phyloP scores from a whole-genome alignment of 2,888 invertebrate species.

The Cremastinae sp. region DNA sequence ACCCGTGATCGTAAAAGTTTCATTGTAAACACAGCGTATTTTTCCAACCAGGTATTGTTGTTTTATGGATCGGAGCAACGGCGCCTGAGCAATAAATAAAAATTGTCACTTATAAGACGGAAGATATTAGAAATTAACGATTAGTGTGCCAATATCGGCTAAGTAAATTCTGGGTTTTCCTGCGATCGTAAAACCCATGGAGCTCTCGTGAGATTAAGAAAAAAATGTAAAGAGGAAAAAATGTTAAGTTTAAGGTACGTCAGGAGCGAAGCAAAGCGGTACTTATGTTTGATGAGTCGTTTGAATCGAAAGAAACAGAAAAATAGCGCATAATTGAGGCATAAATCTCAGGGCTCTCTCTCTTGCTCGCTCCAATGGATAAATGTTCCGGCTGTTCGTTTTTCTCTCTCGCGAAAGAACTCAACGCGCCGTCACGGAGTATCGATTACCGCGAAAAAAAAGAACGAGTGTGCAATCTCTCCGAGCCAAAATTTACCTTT shows the following conservation, averaged over 20 bases:
- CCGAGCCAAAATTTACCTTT: too few species aligned
- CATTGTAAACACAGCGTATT: too few species aligned
- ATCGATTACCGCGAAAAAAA: conserved; percentile 59
- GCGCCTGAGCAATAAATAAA: too few species aligned
- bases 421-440: conserved; percentile 45
- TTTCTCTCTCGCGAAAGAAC: conserved; percentile 17
- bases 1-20: too few species aligned
- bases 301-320: conserved; percentile 31
- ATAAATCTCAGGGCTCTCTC: conserved; percentile 43
- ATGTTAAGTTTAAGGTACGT: conserved; percentile 19
- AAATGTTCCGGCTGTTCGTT: conserved; percentile 24
- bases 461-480: conserved; percentile 32
- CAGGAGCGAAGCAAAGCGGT: conserved; percentile 16
- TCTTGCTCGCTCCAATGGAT: conserved; percentile 1
- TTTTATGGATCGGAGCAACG: too few species aligned
- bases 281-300: conserved; percentile 50
- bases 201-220: not conserved
- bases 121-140: not conserved
- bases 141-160: not conserved
- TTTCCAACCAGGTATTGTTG: too few species aligned
- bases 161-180: too few species aligned
- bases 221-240: conserved; percentile 5
- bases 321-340: conserved; percentile 53
- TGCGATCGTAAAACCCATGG: conserved; percentile 39
- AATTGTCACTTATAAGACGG: not conserved